Conservation (phyloP, 2,113 vertebrate species). For the Nothoprocta perdicaria region DNA sequence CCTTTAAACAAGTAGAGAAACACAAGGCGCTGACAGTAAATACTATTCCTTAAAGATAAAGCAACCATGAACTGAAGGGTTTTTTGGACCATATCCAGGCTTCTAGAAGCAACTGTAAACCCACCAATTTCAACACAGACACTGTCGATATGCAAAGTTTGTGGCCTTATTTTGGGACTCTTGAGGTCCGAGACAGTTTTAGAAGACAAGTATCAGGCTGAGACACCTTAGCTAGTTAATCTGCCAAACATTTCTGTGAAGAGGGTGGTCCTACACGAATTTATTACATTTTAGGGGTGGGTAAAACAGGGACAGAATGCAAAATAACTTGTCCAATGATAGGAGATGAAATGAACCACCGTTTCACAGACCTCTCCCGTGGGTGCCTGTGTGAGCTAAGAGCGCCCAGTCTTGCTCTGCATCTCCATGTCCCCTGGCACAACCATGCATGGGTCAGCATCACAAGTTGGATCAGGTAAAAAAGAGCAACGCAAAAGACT, state of each 20-base stretch:
- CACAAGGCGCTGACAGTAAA: not conserved
- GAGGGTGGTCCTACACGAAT: not conserved
- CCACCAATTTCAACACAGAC: not conserved
- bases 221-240: not conserved
- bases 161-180: not conserved
- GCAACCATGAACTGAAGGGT: not conserved
- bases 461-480: not conserved
- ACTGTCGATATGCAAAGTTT: not conserved
- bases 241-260: not conserved
- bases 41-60: not conserved
- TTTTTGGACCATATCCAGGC: not conserved
- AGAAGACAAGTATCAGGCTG: not conserved
- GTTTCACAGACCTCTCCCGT: fast-evolving
- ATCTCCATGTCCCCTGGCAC: not conserved
- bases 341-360: not conserved
- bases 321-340: fast-evolving
- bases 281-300: not conserved
- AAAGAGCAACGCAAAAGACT: not conserved
- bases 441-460: not conserved
- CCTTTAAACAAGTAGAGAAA: not conserved
- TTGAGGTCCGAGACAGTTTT: not conserved
- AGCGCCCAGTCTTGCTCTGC: not conserved
- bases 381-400: not conserved
- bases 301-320: not conserved
- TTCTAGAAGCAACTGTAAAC: not conserved